These are phyloP conservation scores for Gobio gobio DNA, from an alignment of 2,113 vertebrate species.

Conservation along the genomic window DNA sequence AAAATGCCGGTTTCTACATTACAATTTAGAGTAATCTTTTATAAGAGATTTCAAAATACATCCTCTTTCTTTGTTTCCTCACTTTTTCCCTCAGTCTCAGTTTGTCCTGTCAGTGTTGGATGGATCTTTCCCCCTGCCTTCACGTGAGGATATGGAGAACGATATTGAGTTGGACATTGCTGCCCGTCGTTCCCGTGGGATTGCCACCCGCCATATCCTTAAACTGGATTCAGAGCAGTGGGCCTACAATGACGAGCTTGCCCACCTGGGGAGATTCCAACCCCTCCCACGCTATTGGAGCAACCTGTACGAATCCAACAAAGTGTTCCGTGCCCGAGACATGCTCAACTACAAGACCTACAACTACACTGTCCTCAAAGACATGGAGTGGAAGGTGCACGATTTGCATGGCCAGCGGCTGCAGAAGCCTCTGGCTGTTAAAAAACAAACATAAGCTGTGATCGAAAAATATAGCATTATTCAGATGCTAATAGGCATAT, in stretches of 20 bases:
- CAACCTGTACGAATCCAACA: slow-evolving; percentile 66
- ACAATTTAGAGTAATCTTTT: no score
- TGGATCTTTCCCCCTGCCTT: slow-evolving; percentile 65
- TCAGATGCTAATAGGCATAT: background rate
- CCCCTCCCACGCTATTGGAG: slow-evolving; percentile 61
- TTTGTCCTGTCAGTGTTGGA: slow-evolving; percentile 68
- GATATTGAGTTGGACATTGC: slow-evolving; percentile 58
- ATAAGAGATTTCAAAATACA: no score
- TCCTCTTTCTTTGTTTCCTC: background rate
- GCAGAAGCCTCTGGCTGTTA: slow-evolving; percentile 50
- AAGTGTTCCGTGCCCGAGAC: slow-evolving; percentile 58
- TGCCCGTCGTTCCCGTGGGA: slow-evolving; percentile 50
- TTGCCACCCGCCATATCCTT: slow-evolving; percentile 65
- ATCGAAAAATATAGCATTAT: background rate
- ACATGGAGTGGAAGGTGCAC: slow-evolving; percentile 63
- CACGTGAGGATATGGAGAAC: slow-evolving; percentile 65
- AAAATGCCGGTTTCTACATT: no score
- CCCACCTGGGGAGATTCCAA: slow-evolving; percentile 60
- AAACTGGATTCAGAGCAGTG: slow-evolving; percentile 68
- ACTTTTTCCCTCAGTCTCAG: slow-evolving; percentile 44
- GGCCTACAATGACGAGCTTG: slow-evolving; percentile 69
- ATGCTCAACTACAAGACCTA: slow-evolving; percentile 63
- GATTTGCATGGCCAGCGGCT: slow-evolving; percentile 55
- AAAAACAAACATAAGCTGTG: slow-evolving; percentile 40
- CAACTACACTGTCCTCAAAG: slow-evolving; percentile 62